These are phyloP conservation scores for Cantharis flavilabris DNA, from an alignment of 2,888 invertebrate species.

Conservation along the genomic window DNA sequence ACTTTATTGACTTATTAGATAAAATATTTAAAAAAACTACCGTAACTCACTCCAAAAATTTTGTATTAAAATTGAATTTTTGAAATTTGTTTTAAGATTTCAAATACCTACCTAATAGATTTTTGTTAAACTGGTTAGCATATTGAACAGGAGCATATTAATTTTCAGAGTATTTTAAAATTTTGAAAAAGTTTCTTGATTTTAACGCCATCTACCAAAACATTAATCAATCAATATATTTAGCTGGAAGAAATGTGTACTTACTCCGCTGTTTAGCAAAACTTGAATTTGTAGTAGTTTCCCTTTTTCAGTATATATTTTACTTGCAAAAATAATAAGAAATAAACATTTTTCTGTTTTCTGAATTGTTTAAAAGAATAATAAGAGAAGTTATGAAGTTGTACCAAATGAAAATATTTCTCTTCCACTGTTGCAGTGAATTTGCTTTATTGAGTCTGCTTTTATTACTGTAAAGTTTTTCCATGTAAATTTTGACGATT, in stretches of 20 bases:
- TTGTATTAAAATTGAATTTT: not conserved
- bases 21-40: not conserved
- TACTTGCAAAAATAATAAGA: too few species aligned
- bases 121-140: not conserved
- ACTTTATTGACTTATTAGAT: not conserved
- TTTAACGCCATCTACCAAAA: not conserved
- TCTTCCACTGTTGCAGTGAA: not conserved
- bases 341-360: too few species aligned
- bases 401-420: not conserved
- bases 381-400: slow-evolving; percentile 55
- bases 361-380: slow-evolving; percentile 40
- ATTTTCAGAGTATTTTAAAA: not conserved
- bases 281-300: too few species aligned
- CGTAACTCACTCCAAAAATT: not conserved
- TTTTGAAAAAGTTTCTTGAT: not conserved
- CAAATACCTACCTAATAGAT: not conserved
- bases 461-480: not conserved
- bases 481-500: not conserved
- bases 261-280: not conserved
- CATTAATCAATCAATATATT: not conserved
- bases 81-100: not conserved
- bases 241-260: not conserved
- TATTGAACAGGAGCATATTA: not conserved
- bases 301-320: too few species aligned
- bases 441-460: not conserved